Conservation (phyloP, 2,797 vertebrate genomes). For the Sciaenops ocellatus region DNA sequence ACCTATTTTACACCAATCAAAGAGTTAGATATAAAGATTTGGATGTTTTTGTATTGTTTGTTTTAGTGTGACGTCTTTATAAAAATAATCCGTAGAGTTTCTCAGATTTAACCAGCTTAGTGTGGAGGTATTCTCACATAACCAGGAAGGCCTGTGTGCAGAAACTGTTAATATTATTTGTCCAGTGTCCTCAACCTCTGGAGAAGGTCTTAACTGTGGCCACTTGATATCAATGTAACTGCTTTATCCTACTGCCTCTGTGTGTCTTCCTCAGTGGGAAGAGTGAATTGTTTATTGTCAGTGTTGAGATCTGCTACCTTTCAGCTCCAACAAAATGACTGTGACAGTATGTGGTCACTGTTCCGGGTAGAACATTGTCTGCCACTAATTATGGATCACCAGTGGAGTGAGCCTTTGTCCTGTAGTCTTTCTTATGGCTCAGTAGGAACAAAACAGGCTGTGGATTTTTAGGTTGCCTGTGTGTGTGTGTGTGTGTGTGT, state of each 20-base stretch:
- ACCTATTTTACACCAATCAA: too few species aligned
- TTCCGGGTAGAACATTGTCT: slow-evolving; percentile 52
- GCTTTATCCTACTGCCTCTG: slow-evolving; percentile 5
- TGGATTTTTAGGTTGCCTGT: slow-evolving; percentile 16
- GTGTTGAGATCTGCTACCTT: slow-evolving; percentile 39
- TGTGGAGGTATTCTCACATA: neutral
- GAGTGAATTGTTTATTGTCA: slow-evolving; percentile 37
- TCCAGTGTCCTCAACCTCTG: slow-evolving; percentile 3
- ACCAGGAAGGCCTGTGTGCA: neutral
- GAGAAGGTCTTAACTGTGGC: neutral
- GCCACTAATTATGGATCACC: slow-evolving; percentile 53
- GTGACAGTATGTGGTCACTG: slow-evolving; percentile 46
- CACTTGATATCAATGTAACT: neutral
- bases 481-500: neutral
- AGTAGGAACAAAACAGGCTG: slow-evolving; percentile 28
- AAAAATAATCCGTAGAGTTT: neutral
- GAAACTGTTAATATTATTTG: neutral
- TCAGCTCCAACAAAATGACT: slow-evolving; percentile 40
- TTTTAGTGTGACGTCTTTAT: neutral
- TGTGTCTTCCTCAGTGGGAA: neutral
- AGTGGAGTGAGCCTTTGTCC: slow-evolving; percentile 25
- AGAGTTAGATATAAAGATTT: neutral
- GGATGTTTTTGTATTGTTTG: neutral
- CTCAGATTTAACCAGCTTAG: neutral
- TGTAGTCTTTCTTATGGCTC: slow-evolving; percentile 31